These are phyloP conservation scores for Dicrurus megarhynchus DNA, from an alignment of 2,113 vertebrate species.

Conservation along the genomic window DNA sequence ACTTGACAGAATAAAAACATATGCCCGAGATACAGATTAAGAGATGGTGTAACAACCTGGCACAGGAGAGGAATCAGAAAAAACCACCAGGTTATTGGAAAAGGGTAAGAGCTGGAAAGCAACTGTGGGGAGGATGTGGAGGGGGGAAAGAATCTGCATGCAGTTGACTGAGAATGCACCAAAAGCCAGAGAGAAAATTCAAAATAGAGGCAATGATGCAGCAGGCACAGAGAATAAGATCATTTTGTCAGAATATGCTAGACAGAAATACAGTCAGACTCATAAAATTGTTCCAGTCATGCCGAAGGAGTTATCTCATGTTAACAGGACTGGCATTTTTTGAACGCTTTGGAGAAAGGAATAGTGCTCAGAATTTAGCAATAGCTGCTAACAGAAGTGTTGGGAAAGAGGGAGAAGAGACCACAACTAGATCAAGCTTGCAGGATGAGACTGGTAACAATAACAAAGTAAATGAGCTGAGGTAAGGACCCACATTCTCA, in stretches of 20 bases:
- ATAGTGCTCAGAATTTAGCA: not conserved
- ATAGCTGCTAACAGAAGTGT: not conserved
- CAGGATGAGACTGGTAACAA: not conserved
- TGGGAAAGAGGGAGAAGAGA: not conserved
- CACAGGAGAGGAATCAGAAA: not conserved
- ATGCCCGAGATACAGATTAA: not conserved
- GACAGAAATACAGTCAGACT: not conserved
- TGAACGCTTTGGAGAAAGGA: not conserved
- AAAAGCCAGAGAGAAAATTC: not conserved
- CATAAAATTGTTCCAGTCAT: not conserved
- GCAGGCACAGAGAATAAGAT: not conserved
- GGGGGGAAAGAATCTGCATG: not conserved
- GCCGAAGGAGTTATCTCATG: not conserved
- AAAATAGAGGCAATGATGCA: not conserved
- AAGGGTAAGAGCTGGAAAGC: not conserved
- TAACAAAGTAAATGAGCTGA: not conserved
- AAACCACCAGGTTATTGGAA: not conserved
- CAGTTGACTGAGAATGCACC: not conserved
- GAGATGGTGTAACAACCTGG: not conserved
- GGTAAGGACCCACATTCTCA: not conserved
- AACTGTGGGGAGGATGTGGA: fast-evolving
- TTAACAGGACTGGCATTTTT: not conserved
- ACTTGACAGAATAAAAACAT: not conserved
- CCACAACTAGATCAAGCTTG: not conserved
- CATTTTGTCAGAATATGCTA: not conserved